phyloP scores from a whole-genome alignment of 2,113 vertebrate species.

The Benthochromis sp. region DNA sequence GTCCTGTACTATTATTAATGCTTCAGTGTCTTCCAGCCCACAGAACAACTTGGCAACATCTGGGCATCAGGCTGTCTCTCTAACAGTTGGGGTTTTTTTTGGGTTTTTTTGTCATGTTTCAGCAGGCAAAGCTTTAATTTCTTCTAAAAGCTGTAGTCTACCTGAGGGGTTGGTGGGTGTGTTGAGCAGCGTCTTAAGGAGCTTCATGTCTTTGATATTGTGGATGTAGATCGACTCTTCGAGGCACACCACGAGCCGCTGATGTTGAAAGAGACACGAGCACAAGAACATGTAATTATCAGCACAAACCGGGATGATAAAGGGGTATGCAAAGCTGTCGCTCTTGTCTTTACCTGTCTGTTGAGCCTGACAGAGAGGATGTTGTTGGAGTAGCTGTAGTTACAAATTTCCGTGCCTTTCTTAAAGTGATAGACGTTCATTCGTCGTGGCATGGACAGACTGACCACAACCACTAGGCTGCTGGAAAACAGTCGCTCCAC shows the following conservation, averaged over 20 bases:
- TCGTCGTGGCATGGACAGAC: slow-evolving; percentile 80
- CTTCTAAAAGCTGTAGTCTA: slow-evolving; percentile 22
- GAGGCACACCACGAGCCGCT: slow-evolving; percentile 87
- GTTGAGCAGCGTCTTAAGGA: slow-evolving; percentile 88
- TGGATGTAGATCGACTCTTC: slow-evolving; percentile 91
- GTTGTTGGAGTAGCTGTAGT: slow-evolving; percentile 91
- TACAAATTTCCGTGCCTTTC: slow-evolving; percentile 95
- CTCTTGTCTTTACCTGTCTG: slow-evolving; percentile 75
- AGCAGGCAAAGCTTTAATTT: background rate
- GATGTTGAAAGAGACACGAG: background rate
- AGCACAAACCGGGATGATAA: background rate
- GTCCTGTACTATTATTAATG: too few species aligned
- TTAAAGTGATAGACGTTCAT: slow-evolving; percentile 98
- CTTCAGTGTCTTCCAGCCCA: background rate
- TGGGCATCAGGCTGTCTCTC: background rate
- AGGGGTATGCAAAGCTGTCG: background rate
- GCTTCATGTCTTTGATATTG: slow-evolving; percentile 96
- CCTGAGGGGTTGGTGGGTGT: slow-evolving; percentile 83
- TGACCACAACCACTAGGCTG: slow-evolving; percentile 94
- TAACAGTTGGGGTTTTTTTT: accelerated
- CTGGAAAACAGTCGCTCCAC: slow-evolving; percentile 95
- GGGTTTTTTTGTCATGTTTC: background rate
- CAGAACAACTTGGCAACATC: background rate
- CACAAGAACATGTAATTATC: background rate
- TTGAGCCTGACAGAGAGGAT: slow-evolving; percentile 89